Evolutionary conservation across 2,888 invertebrate genomes (phyloP), one percentile per base, ranked within the genome.

Genomic region (Sminthurides aquaticus): DNA sequence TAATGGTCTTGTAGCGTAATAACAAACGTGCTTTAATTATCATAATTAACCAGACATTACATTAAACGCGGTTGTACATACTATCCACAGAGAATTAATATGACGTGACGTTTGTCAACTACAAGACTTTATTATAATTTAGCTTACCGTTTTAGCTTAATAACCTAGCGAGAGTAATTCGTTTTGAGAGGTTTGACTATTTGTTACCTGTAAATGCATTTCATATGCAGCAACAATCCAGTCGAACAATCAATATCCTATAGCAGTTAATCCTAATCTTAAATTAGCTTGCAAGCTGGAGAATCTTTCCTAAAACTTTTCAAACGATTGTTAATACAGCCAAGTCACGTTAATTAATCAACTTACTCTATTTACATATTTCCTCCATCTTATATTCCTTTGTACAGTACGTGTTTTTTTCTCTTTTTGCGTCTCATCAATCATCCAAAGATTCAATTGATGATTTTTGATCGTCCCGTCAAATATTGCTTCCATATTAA

Each of bases 171-270:
- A 11, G 5, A 34, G 34, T 58, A 58, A 58, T 58, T 58, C 57
- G 57, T 58, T 58, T 57, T 58, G 57, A 58, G 57, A 58, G 57
- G 20, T 26, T 26, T 57, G 25, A 27, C 25, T 34, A 34, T 34
- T 34, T 20, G 18, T 58, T 58, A 22, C 25, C 3, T 55, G 28
- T 34, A 20, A 20, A 34, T 34, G 57, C 57, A 28, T 28, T 26
- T 57, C 8, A 27, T 57, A 58, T 34, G 43, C 43, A 11, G 43
- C 15, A 34, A 34, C 43, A 34, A 34, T 34, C 43, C 43, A 34
- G 43, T 34, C 43, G 43, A 11, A 34, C 43, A 34, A 34, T n/a
- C n/a, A n/a, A n/a, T n/a, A n/a, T n/a, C n/a, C n/a, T n/a, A n/a
- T n/a, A n/a, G n/a, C n/a, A n/a, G n/a, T n/a, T n/a, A n/a, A n/a